Evolutionary conservation across 2,888 invertebrate genomes (phyloP).

Genomic region (Danaus chrysippus): DNA sequence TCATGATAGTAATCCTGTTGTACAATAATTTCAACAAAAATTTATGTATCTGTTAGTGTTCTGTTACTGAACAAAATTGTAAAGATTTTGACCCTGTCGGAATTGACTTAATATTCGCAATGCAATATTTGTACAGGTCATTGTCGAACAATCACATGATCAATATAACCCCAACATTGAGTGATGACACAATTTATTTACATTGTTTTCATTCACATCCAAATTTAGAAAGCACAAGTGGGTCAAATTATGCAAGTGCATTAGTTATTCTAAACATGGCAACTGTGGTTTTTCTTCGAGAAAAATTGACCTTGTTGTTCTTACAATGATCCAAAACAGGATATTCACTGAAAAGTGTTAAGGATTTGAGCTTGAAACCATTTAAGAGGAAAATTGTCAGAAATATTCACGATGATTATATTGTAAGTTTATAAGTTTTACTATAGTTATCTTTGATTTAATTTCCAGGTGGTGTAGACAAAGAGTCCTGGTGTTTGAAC

Average conservation of each 20-base stretch:
- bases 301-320: too few relatives aligned
- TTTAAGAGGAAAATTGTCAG: too few relatives aligned
- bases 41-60: too few relatives aligned
- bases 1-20: too few relatives aligned
- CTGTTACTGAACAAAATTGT: neutral
- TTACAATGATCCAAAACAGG: too few relatives aligned
- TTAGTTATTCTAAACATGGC: too few relatives aligned
- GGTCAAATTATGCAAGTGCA: constrained; percentile 13
- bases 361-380: too few relatives aligned
- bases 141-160: constrained; percentile 18
- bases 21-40: too few relatives aligned
- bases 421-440: too few relatives aligned
- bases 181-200: constrained; percentile 18
- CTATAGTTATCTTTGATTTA: neutral
- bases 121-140: constrained; percentile 13
- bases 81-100: neutral
- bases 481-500: constrained; percentile 95
- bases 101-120: constrained; percentile 11
- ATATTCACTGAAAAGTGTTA: too few relatives aligned
- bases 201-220: constrained; percentile 16
- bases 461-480: constrained; percentile 87
- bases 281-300: too few relatives aligned
- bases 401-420: too few relatives aligned
- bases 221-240: constrained; percentile 14
- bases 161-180: constrained; percentile 16